phyloP scores from a whole-genome alignment of 2,113 vertebrate genomes.

The Sapayoa aenigma region DNA sequence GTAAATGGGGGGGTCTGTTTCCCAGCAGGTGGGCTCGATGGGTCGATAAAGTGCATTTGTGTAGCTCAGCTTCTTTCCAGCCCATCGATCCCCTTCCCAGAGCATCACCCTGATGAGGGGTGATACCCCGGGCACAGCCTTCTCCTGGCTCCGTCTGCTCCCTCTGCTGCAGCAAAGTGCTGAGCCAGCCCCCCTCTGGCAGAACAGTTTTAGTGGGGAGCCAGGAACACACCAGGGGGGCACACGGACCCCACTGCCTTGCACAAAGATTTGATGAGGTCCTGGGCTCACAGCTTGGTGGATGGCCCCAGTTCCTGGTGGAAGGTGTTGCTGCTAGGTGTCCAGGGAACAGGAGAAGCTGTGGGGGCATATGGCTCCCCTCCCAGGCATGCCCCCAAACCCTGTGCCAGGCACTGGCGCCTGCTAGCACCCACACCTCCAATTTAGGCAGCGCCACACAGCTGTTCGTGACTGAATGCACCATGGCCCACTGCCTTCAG shows the following conservation, averaged over 20 bases:
- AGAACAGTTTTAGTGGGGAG: background rate
- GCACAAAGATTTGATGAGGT: background rate
- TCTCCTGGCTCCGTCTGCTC: rapidly evolving
- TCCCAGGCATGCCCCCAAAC: background rate
- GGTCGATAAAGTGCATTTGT: slow-evolving; percentile 61
- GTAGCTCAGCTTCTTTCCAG: background rate
- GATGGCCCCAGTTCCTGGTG: background rate
- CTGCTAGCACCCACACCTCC: background rate
- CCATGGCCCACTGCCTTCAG: background rate
- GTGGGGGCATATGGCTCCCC: rapidly evolving
- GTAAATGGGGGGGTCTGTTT: background rate
- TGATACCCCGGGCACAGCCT: background rate
- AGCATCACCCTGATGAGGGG: background rate
- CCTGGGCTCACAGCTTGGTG: background rate
- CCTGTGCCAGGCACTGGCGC: background rate
- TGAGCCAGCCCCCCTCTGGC: background rate
- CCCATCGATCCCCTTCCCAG: background rate
- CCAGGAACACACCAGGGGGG: rapidly evolving
- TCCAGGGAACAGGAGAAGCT: background rate
- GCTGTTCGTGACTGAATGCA: background rate
- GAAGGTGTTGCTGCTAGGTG: rapidly evolving
- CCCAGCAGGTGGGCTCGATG: slow-evolving; percentile 11
- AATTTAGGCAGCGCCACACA: background rate
- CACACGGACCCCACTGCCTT: background rate
- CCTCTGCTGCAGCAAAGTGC: background rate